A percentile compares a stretch with the other conserved stretches of the same genome.
These are phyloP conservation scores for Epinephelus lanceolatus DNA, from an alignment of 2,113 vertebrate genomes.

Conservation along the genomic window DNA sequence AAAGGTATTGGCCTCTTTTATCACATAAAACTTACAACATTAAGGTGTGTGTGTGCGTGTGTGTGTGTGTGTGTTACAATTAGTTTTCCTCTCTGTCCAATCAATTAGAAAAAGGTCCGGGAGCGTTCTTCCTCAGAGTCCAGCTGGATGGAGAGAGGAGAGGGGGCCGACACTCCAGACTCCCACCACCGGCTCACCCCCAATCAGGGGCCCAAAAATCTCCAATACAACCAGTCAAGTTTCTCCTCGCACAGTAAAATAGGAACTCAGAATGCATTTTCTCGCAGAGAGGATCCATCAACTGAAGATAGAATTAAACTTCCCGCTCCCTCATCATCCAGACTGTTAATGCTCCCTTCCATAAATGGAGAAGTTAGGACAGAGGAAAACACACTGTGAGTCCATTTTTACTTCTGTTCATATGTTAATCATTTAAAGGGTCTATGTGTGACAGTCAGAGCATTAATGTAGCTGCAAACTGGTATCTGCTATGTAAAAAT, in stretches of 20 bases:
- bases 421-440: not conserved
- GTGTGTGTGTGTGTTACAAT: not conserved
- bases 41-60: too few relatives aligned
- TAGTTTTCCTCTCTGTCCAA: not conserved
- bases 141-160: constrained; percentile 73
- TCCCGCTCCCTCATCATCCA: constrained; percentile 59
- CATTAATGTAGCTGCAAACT: too few relatives aligned
- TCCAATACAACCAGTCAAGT: constrained; percentile 5
- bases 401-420: not conserved
- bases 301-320: constrained; percentile 58
- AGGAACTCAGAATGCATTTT: not conserved
- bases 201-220: constrained; percentile 26
- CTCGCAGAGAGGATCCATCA: not conserved
- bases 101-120: constrained; percentile 65
- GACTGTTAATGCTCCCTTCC: constrained; percentile 41
- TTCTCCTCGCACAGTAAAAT: not conserved
- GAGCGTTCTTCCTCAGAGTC: constrained; percentile 78
- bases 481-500: too few relatives aligned
- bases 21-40: not conserved
- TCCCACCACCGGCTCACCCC: constrained; percentile 67
- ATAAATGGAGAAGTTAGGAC: constrained; percentile 73
- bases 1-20: constrained; percentile 56
- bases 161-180: constrained; percentile 75
- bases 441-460: too few relatives aligned
- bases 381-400: constrained; percentile 75